A percentile compares a stretch with the other conserved stretches of the same genome.
Conservation (phyloP, 2,797 vertebrate genomes). For the Pithecia hirsuta region DNA sequence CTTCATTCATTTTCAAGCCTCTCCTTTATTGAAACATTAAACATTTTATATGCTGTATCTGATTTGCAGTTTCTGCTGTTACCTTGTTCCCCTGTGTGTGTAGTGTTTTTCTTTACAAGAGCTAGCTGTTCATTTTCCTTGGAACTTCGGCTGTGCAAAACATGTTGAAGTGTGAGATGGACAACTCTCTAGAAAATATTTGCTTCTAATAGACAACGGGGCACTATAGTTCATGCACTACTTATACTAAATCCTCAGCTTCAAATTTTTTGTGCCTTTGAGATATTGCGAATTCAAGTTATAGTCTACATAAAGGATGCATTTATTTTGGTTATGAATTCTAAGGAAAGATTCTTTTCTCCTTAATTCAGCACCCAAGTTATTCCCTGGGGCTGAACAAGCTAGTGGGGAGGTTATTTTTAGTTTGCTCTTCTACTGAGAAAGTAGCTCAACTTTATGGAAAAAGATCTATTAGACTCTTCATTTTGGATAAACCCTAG, state of each 20-base stretch:
- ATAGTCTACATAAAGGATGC: not conserved
- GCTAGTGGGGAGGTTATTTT: conserved; percentile 3
- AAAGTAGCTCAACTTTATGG: not conserved
- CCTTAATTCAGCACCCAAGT: not conserved
- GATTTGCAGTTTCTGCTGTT: not conserved
- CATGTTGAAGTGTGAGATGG: not conserved
- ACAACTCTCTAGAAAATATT: not conserved
- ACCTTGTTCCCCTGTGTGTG: not conserved
- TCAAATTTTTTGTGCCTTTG: not conserved
- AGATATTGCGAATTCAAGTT: not conserved
- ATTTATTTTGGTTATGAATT: not conserved
- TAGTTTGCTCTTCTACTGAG: conserved; percentile 13
- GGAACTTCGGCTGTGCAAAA: not conserved
- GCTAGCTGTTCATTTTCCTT: not conserved
- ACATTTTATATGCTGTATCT: not conserved
- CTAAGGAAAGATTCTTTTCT: not conserved
- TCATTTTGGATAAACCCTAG: conserved; percentile 5
- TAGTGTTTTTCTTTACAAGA: not conserved
- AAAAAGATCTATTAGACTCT: not conserved
- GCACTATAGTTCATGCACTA: not conserved
- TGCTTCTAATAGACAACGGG: not conserved
- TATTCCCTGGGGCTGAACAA: not conserved
- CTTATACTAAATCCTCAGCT: not conserved
- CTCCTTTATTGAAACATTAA: not conserved
- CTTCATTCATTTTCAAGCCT: conserved; percentile 12